These are phyloP conservation scores for Odobenus rosmarus DNA, from an alignment of 2,113 vertebrate species.

Conservation along the genomic window DNA sequence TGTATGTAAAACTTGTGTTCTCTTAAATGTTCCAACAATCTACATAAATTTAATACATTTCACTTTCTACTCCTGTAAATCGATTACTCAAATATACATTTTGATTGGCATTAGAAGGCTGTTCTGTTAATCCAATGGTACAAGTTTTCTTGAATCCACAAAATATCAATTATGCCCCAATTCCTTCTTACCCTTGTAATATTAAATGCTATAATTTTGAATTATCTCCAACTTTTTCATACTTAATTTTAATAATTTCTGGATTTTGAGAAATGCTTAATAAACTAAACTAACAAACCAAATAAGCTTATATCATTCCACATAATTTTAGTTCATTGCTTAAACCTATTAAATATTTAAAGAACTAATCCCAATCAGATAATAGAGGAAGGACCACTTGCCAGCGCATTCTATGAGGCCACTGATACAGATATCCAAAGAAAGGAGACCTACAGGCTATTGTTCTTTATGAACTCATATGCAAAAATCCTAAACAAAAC, in stretches of 20 bases:
- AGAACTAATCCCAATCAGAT: neutral
- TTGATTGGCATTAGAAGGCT: neutral
- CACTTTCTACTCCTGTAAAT: neutral
- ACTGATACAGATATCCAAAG: neutral
- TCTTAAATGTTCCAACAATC: neutral
- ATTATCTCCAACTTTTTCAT: neutral
- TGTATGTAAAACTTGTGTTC: neutral
- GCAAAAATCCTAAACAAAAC: neutral
- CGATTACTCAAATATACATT: neutral
- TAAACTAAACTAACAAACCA: too few species aligned
- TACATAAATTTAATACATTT: neutral
- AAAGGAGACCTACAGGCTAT: neutral
- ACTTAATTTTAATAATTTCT: slow-evolving; percentile 24
- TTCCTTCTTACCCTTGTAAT: neutral
- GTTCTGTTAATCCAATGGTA: neutral
- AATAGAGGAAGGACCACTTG: neutral
- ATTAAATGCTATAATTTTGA: slow-evolving; percentile 2
- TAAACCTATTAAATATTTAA: slow-evolving; percentile 22
- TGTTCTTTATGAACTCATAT: neutral
- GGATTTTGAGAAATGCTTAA: neutral
- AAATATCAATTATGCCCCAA: neutral
- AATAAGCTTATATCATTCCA: neutral
- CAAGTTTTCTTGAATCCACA: neutral
- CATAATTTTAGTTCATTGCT: neutral
- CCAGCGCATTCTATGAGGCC: neutral